Evolutionary conservation across 2,888 invertebrate species (phyloP), one percentile per base, ranked within the genome.

Genomic region (Macrosoma leucophasiata): DNA sequence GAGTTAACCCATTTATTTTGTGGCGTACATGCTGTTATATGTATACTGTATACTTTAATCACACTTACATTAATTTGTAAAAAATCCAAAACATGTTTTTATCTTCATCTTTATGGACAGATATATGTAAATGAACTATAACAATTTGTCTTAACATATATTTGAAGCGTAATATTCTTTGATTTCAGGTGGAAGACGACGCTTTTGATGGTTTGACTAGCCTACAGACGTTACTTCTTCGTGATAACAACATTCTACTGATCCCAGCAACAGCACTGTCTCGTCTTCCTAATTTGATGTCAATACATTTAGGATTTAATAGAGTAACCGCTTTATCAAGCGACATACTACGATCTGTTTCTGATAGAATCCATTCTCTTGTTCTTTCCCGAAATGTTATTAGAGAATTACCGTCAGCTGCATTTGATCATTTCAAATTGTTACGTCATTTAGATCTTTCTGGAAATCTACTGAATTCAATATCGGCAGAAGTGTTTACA

Each of bases 241-340:
- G 91, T 52, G 96, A 96, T 66, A 96, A 96, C 73, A 95, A 95
- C 46, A 93, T 96, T 33, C 85, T 96, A 0, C 77, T 94, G 1
- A 90, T 96, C 21, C 96, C 96, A 0, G 92, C 93, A 1, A 90
- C 91, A 22, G 94, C 95, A 0, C 75, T 96, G 3, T 91, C 92
- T 4, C 88, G 92, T n/a, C 69, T 96, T 8, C 91, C 93, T 0
- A 89, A 88, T 28, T 75, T 95, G 2, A 86, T 88, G 2, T 88
- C 90, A 7, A 85, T 96, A 1, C 91, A 92, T 58, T 71, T 96
- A 41, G 94, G 95, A 47, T 95, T 90, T 66, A 96, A 96, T 69
- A 86, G 95, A 47, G 92, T 96, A 3, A 94, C 94, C 1, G 95
- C 94, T 1, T 69, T 95, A 23, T 94, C 94, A 0, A 89, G 89